phyloP scores from a whole-genome alignment of 2,888 invertebrate species.

The Phyllotreta striolata region DNA sequence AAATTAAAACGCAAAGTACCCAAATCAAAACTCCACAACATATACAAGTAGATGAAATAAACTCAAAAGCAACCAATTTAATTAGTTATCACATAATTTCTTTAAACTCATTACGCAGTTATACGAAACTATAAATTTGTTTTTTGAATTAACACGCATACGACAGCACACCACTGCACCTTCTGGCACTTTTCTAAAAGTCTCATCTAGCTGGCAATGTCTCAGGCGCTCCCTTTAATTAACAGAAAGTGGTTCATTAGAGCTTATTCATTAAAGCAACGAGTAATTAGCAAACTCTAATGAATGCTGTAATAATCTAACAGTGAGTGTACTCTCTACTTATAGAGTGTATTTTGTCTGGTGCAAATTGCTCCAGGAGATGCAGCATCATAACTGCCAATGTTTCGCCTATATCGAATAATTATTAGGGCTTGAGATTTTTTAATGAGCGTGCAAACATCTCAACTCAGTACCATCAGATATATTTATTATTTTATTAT shows the following conservation, averaged over 20 bases:
- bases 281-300: constrained; percentile 90
- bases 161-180: constrained; percentile 36
- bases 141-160: not conserved
- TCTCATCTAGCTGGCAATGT: constrained; percentile 58
- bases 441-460: not conserved
- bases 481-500: too few species aligned
- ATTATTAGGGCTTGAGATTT: not conserved
- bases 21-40: too few species aligned
- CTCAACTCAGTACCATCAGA: too few species aligned
- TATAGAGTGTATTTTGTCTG: constrained; percentile 52
- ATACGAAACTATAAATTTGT: not conserved
- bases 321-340: constrained; percentile 58
- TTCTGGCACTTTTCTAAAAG: constrained; percentile 54
- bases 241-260: constrained; percentile 91
- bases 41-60: too few species aligned
- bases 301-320: constrained; percentile 83
- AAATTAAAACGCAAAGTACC: too few species aligned
- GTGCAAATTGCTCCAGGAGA: constrained; percentile 42
- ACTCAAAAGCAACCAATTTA: too few species aligned
- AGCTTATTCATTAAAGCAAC: constrained; percentile 90
- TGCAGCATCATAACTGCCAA: constrained; percentile 30
- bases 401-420: constrained; percentile 2
- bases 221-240: constrained; percentile 74
- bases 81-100: too few species aligned
- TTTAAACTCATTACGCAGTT: too few species aligned